Base-by-base conservation (phyloP, 1,140 invertebrate genomes). In the Meloidogyne hapla region DNA sequence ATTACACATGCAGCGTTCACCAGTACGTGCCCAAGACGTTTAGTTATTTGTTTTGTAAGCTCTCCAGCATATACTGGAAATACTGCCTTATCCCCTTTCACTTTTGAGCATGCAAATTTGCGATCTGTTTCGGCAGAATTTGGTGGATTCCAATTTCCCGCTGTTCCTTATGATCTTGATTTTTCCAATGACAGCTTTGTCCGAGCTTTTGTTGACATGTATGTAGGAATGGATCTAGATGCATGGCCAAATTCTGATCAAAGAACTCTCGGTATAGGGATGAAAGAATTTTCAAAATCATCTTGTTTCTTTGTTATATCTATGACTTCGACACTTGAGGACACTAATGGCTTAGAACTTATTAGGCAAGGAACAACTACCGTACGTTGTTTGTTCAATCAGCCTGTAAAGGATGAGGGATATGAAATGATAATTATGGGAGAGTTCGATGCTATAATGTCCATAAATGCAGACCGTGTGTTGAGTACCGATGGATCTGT, bases 181-280 rank as follows among this genome's bases (percentile, higher is more conserved):
- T 77, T 73, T 79, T 9, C 45, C 0, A 56, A 69, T 18, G 56
- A 23, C 12, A 45, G 28, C 12, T 77, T 26, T 65, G 45, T 65
- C 1, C 76, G 76, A 9, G 42, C 76, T 15, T 77, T 80, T 79
- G 76, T 77, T 13, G 76, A 77, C 38, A 64, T 77, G 77, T 77
- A 77, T 26, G 42, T 76, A 13, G 33, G 40, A 9, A 21, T 77
- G 74, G 76, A 42, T 10, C 12, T 42, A 42, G 40, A 42, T 15
- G 40, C 40, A 12, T 42, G 40, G 40, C 40, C 40, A 42, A 42
- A 42, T 42, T 42, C 40, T 0, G 40, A 42, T 42, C 40, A 10
- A 13, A 42, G 40, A 42, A 42, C 40, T 42, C 2, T 42, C 2
- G 12, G 40, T 3, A 42, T 42, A 42, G 40, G 40, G 0, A 42